phyloP scores from a whole-genome alignment of 2,797 vertebrate species.

The Danio tinwini region DNA sequence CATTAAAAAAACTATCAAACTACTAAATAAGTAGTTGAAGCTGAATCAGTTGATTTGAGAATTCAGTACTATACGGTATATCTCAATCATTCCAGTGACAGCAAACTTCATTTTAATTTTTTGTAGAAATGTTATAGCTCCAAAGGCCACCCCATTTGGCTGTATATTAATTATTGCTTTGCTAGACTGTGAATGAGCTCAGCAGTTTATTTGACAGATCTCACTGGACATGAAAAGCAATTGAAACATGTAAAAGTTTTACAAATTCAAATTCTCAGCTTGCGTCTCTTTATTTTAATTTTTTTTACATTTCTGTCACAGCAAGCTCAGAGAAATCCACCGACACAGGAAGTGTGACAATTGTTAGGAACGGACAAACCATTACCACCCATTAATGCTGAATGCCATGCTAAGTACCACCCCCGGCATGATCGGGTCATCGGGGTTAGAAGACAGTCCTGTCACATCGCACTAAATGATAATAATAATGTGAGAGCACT shows the following conservation, averaged over 20 bases:
- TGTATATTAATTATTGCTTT: neutral
- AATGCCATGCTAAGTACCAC: conserved; percentile 46
- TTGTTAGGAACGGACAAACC: conserved; percentile 34
- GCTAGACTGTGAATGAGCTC: neutral
- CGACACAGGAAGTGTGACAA: neutral
- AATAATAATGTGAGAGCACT: conserved; percentile 52
- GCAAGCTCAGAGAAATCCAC: neutral
- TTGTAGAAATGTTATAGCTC: neutral
- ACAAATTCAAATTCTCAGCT: neutral
- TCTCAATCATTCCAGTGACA: neutral
- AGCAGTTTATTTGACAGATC: neutral
- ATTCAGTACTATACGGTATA: too few relatives aligned
- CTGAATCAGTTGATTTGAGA: too few relatives aligned
- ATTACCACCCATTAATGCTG: conserved; percentile 42
- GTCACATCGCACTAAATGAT: conserved; percentile 51
- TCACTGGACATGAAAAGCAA: neutral
- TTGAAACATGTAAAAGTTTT: neutral
- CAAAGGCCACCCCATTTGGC: neutral
- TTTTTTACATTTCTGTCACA: neutral
- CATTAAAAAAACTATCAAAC: too few relatives aligned
- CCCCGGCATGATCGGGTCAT: conserved; percentile 47
- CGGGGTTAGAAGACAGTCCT: conserved; percentile 42
- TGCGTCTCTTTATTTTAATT: neutral
- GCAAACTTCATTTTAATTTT: neutral
- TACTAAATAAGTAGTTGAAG: too few relatives aligned